Percentiles rank a stretch among this genome's conserved stretches.
Evolutionary conservation across 2,113 vertebrate species (phyloP).

Genomic region (Odocoileus virginianus): DNA sequence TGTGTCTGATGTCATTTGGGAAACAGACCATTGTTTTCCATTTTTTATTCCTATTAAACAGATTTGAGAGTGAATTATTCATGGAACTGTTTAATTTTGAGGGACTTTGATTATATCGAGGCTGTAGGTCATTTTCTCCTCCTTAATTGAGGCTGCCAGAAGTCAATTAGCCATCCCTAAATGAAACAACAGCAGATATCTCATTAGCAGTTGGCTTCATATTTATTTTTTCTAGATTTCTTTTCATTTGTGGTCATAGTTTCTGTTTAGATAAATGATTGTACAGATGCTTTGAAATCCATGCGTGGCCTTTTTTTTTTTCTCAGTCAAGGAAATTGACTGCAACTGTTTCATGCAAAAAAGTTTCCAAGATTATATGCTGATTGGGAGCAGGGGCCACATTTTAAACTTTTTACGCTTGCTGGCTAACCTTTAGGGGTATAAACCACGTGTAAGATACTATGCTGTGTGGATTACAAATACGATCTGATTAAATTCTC

Average conservation of each 20-base stretch:
- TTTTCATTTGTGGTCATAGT: neutral
- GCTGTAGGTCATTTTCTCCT: neutral
- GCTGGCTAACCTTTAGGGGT: neutral
- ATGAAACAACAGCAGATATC: neutral
- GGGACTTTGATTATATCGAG: neutral
- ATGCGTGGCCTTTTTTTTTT: neutral
- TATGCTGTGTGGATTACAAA: rapidly evolving
- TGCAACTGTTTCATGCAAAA: neutral
- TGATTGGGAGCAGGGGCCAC: neutral
- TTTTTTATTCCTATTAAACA: neutral
- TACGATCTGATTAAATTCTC: neutral
- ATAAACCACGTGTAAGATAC: rapidly evolving
- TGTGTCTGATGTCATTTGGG: neutral
- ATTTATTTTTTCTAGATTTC: neutral
- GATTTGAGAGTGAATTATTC: slow-evolving; percentile 14
- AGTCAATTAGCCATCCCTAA: neutral
- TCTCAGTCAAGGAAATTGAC: neutral
- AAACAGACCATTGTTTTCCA: slow-evolving; percentile 25
- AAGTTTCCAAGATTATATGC: rapidly evolving
- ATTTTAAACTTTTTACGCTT: neutral
- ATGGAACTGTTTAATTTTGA: neutral
- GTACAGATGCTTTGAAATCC: neutral
- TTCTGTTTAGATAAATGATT: neutral
- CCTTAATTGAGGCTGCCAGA: neutral
- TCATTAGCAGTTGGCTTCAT: neutral